A percentile compares a stretch with the other conserved stretches of the same genome.
phyloP scores from a whole-genome alignment of 2,113 vertebrate species.

The Sclerurus mexicanus region DNA sequence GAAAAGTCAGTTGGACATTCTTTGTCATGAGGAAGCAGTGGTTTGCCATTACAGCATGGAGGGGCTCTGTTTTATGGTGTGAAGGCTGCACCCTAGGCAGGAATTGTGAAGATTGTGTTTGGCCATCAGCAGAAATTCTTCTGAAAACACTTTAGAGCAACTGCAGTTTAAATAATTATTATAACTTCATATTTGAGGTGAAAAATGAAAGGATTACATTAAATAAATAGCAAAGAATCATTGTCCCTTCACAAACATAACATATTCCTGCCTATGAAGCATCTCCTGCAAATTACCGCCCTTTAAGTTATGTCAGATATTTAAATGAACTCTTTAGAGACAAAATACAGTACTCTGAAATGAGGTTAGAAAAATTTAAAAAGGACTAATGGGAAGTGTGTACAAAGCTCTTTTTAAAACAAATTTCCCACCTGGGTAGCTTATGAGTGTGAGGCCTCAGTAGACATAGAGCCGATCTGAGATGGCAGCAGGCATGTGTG shows the following conservation, averaged over 20 bases:
- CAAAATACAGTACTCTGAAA: slow-evolving; percentile 66
- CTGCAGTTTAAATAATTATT: not conserved
- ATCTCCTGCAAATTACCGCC: slow-evolving; percentile 4
- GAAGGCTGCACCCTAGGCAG: slow-evolving; percentile 33
- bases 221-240: slow-evolving; percentile 55
- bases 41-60: not conserved
- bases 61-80: not conserved
- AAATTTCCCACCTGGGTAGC: not conserved
- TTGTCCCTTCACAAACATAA: not conserved
- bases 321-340: slow-evolving; percentile 50
- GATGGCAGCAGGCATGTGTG: slow-evolving; percentile 76
- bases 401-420: not conserved
- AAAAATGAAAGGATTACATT: not conserved
- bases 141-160: not conserved
- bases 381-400: slow-evolving; percentile 1
- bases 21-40: not conserved
- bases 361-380: slow-evolving; percentile 42
- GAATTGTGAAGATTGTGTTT: not conserved
- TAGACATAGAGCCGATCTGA: slow-evolving; percentile 77
- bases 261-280: slow-evolving; percentile 6
- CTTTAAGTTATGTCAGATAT: slow-evolving; percentile 22
- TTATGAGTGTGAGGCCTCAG: not conserved
- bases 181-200: not conserved
- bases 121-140: not conserved
- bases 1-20: not conserved